Evolutionary conservation across 2,888 invertebrate genomes (phyloP).

Genomic region (Trisateles emortualis): DNA sequence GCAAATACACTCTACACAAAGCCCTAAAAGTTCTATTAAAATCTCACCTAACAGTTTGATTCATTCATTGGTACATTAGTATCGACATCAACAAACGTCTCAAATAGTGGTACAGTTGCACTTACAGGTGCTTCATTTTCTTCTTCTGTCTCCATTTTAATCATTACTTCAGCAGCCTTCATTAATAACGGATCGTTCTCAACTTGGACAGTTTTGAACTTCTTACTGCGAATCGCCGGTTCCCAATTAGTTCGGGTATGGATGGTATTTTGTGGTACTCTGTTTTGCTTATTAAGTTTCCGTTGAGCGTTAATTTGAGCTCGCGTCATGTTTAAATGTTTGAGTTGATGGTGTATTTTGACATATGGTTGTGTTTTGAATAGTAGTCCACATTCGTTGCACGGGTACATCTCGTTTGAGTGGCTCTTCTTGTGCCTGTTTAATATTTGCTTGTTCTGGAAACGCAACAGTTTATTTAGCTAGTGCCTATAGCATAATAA

Average conservation of each 20-base stretch:
- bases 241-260: slow-evolving; percentile 27
- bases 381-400: slow-evolving; percentile 59
- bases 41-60: no score
- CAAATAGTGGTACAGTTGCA: slow-evolving; percentile 29
- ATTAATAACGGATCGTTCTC: slow-evolving; percentile 31
- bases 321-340: slow-evolving; percentile 61
- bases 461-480: no score
- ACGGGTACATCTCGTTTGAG: slow-evolving; percentile 59
- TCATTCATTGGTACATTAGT: no score
- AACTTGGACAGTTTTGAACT: not conserved
- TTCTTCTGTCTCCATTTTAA: slow-evolving; percentile 21
- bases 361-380: slow-evolving; percentile 66
- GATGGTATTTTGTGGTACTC: slow-evolving; percentile 33
- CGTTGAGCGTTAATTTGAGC: slow-evolving; percentile 56
- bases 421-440: slow-evolving; percentile 61
- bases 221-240: slow-evolving; percentile 13
- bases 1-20: no score
- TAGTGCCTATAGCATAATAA: no score
- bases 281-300: slow-evolving; percentile 39
- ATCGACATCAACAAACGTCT: slow-evolving; percentile 33
- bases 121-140: slow-evolving; percentile 12
- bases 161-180: slow-evolving; percentile 7
- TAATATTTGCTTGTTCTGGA: slow-evolving; percentile 63
- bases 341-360: slow-evolving; percentile 59
- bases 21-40: no score